phyloP scores from a whole-genome alignment of 2,113 vertebrate species.

The Axis porcinus region DNA sequence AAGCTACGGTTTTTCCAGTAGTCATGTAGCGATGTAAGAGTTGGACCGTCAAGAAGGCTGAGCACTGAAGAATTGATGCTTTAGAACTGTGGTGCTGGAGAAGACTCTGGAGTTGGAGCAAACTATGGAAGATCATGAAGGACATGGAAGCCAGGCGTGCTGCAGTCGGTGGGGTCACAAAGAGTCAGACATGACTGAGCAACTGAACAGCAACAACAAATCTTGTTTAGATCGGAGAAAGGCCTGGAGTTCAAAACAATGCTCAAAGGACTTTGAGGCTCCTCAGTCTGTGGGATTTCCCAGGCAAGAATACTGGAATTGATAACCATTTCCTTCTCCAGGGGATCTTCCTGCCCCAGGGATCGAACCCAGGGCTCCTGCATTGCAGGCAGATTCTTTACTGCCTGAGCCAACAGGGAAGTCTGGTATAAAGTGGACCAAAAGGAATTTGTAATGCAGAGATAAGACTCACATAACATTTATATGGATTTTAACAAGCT shows the following conservation, averaged over 20 bases:
- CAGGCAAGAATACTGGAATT: background rate
- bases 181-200: background rate
- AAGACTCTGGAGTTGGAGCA: background rate
- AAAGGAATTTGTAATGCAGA: background rate
- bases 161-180: background rate
- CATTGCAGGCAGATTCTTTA: background rate
- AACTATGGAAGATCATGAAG: fast-evolving
- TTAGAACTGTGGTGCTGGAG: background rate
- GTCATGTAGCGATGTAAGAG: background rate
- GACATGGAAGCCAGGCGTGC: background rate
- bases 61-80: background rate
- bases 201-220: background rate
- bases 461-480: background rate
- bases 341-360: background rate
- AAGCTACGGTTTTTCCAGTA: background rate
- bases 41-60: background rate
- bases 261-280: background rate
- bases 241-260: background rate
- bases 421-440: background rate
- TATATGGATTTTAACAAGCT: background rate
- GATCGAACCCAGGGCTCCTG: background rate
- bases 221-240: background rate
- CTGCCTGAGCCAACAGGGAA: background rate
- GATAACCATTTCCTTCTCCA: background rate
- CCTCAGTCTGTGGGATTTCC: background rate